These are phyloP conservation scores for Meiosimyza platycephala DNA, from an alignment of 2,888 invertebrate species.

Conservation along the genomic window DNA sequence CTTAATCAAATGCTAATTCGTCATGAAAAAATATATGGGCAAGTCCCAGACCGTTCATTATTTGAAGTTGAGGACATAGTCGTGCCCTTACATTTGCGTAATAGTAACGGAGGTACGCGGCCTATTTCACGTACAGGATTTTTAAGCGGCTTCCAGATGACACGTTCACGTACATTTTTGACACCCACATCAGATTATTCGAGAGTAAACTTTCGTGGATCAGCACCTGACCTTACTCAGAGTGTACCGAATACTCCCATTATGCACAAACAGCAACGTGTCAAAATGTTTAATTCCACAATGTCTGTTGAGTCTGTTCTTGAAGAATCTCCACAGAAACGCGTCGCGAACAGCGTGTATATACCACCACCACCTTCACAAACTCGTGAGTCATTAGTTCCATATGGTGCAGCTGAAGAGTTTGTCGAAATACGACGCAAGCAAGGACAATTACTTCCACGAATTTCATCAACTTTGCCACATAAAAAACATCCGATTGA, in stretches of 20 bases:
- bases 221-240: slow-evolving; percentile 65
- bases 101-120: slow-evolving; percentile 55
- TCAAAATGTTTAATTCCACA: slow-evolving; percentile 50
- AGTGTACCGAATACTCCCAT: slow-evolving; percentile 65
- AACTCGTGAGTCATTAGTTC: slow-evolving; percentile 18
- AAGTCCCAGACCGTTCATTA: slow-evolving; percentile 55
- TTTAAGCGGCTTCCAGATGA: slow-evolving; percentile 68
- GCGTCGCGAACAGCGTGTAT: slow-evolving; percentile 15
- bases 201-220: slow-evolving; percentile 59
- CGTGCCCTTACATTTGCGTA: slow-evolving; percentile 61
- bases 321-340: slow-evolving; percentile 47
- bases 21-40: slow-evolving; percentile 56
- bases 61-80: slow-evolving; percentile 61
- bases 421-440: slow-evolving; percentile 43
- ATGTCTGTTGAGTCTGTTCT: slow-evolving; percentile 55
- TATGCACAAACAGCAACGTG: slow-evolving; percentile 54
- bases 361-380: slow-evolving; percentile 28
- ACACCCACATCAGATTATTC: slow-evolving; percentile 63
- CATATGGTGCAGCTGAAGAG: slow-evolving; percentile 30
- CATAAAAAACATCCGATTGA: slow-evolving; percentile 21
- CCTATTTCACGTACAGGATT: slow-evolving; percentile 65
- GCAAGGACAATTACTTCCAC: slow-evolving; percentile 41
- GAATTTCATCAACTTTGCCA: slow-evolving; percentile 39
- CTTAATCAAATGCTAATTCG: slow-evolving; percentile 52
- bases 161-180: slow-evolving; percentile 71